Conservation (phyloP, 2,113 vertebrate genomes). For the Sinocyclocheilus anshuiensis region DNA sequence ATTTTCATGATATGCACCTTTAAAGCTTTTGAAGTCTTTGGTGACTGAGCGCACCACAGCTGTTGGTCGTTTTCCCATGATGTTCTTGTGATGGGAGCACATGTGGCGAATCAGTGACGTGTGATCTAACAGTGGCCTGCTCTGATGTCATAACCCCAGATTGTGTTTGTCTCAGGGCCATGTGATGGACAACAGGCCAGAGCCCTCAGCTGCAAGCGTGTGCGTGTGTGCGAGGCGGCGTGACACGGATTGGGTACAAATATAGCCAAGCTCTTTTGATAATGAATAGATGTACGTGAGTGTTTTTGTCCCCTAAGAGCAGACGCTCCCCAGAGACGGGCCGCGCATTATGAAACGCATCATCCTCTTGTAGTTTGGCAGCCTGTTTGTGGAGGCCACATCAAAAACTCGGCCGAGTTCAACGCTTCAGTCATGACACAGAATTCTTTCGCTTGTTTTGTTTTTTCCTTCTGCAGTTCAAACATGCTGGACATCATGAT, state of each 20-base stretch:
- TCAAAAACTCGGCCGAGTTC: conserved; percentile 8
- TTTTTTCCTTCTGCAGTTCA: conserved; percentile 10
- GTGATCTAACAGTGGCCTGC: conserved; percentile 36
- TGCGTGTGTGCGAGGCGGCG: not conserved
- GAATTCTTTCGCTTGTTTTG: conserved; percentile 11
- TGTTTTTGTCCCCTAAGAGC: conserved; percentile 31
- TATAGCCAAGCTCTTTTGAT: conserved; percentile 49
- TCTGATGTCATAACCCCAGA: conserved; percentile 50
- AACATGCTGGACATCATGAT: not conserved
- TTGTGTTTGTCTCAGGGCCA: conserved; percentile 41
- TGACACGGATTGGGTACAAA: conserved; percentile 22
- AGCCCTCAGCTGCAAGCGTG: conserved; percentile 37
- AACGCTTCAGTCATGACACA: conserved; percentile 8
- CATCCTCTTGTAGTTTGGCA: conserved; percentile 14
- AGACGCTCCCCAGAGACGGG: conserved; percentile 11
- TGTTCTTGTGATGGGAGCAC: conserved; percentile 20
- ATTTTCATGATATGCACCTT: no score
- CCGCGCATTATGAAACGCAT: conserved; percentile 16
- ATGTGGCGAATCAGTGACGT: conserved; percentile 34
- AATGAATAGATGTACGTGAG: conserved; percentile 50
- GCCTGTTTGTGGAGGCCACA: conserved; percentile 33
- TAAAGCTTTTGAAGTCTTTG: not conserved
- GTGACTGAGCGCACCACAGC: not conserved
- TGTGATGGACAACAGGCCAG: conserved; percentile 42
- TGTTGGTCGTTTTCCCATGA: conserved; percentile 46